phyloP scores from a whole-genome alignment of 1,140 invertebrate species.

The Platorchestia sp. region DNA sequence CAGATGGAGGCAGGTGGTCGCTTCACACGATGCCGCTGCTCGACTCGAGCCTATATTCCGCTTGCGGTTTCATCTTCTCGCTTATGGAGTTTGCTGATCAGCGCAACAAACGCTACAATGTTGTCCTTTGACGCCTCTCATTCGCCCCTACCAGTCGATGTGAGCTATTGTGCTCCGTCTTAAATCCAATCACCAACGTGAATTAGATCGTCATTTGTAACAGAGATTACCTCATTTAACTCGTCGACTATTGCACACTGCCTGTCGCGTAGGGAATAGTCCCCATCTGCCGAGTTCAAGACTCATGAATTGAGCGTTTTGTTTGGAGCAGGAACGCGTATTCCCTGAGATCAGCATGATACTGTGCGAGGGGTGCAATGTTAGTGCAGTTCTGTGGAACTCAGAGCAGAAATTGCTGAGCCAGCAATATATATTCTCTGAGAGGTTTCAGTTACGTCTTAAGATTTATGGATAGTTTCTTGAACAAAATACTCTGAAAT shows the following conservation, averaged over 20 bases:
- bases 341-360: not conserved
- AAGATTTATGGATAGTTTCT: not conserved
- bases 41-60: conserved; percentile 24
- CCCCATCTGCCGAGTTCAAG: not conserved
- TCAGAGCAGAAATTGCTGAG: not conserved
- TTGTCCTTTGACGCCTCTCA: conserved; percentile 47
- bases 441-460: not conserved
- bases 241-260: conserved; percentile 28
- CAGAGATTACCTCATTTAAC: conserved; percentile 31
- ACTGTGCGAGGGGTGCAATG: not conserved
- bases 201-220: conserved; percentile 33
- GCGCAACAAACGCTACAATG: conserved; percentile 43
- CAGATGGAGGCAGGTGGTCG: conserved; percentile 50
- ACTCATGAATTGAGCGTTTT: not conserved
- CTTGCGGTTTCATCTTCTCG: conserved; percentile 1
- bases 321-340: not conserved
- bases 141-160: conserved; percentile 14
- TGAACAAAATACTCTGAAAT: not conserved
- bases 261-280: not conserved
- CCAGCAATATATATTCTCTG: not conserved
- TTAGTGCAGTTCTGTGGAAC: not conserved
- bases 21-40: conserved; percentile 48
- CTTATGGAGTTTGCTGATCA: conserved; percentile 17
- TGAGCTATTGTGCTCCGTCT: conserved; percentile 12
- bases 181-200: conserved; percentile 11